Evolutionary conservation across 2,113 vertebrate species (phyloP).

Genomic region (Daboia siamensis): DNA sequence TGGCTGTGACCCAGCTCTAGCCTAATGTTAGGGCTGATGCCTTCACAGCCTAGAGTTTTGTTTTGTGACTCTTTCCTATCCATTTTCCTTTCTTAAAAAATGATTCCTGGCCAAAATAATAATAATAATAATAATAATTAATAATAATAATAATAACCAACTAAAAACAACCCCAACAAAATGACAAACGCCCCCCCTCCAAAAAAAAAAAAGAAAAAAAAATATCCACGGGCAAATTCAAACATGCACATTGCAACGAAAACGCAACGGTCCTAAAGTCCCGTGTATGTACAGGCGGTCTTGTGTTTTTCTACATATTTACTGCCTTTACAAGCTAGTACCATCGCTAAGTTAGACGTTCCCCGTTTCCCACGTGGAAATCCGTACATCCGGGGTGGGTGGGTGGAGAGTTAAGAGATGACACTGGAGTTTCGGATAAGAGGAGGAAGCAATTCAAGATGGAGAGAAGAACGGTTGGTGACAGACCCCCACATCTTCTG

Average conservation of each 20-base stretch:
- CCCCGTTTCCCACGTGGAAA: neutral
- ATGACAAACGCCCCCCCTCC: neutral
- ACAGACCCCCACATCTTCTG: neutral
- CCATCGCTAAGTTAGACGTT: slow-evolving; percentile 45
- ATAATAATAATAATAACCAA: neutral
- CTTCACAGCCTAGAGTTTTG: slow-evolving; percentile 4
- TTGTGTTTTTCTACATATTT: slow-evolving; percentile 57
- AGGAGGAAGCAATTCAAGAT: slow-evolving; percentile 21
- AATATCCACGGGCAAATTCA: slow-evolving; percentile 22
- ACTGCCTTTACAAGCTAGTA: slow-evolving; percentile 66
- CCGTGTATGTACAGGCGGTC: slow-evolving; percentile 62
- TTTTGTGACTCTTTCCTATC: neutral
- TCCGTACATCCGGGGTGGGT: neutral
- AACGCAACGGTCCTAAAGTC: slow-evolving; percentile 41
- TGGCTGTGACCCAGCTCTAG: neutral
- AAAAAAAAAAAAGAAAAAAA: neutral
- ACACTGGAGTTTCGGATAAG: slow-evolving; percentile 8
- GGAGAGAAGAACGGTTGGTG: neutral
- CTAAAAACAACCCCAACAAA: neutral
- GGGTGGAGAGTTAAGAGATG: neutral
- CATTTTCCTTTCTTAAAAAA: slow-evolving; percentile 14
- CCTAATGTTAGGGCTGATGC: slow-evolving; percentile 34
- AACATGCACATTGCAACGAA: slow-evolving; percentile 56
- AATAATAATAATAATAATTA: neutral
- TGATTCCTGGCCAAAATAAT: slow-evolving; percentile 10